Evolutionary conservation across 2,888 invertebrate genomes (phyloP), one percentile per base, ranked within the genome.

Genomic region (Nomada fucata): DNA sequence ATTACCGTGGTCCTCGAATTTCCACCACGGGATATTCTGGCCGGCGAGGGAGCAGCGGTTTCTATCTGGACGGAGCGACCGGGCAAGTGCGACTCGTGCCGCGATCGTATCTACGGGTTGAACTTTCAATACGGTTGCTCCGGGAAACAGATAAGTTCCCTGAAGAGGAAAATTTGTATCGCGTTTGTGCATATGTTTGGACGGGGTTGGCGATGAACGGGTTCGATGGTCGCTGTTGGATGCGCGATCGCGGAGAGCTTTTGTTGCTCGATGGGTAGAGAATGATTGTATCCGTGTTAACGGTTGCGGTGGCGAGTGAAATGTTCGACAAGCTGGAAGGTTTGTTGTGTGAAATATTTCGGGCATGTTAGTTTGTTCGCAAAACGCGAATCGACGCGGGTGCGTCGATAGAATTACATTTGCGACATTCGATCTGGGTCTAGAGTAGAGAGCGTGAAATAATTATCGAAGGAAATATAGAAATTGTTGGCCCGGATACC

Each of bases 1-100:
- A 89, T 91, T 90, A 87, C 80, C 78, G 78, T 57, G 67, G 71
- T 80, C 84, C 81, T 80, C 85, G 85, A 87, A 88, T 86, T 86
- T 85, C 85, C 73, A 79, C 77, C 79, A 55, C 61, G 73, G 55
- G 65, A 18, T 74, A 61, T 63, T 18, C 68, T 50, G 44, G 65
- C 64, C 18, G 10, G 20, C 55, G 63, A 26, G 53, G 53, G 63
- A 59, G 50, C 68, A 53, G 23, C 42, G 18, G 47, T 42, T 53
- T 67, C 64, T 57, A 60, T 72, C 69, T 23, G 15, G n/a, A 53
- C 71, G 61, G 70, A 67, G 55, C 67, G 52, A 18, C 60, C 53
- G 65, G 61, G 61, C 42, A 2, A 20, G 9, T 23, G 36, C 53
- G 26, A 3, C 15, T 47, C 13, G 11, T 26, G 10, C 20, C 11